A percentile compares a stretch with the other conserved stretches of the same genome.
Evolutionary conservation across 30 jellyfish, hydroid and myxozoan genomes (phyloP).

Genomic region (Calvadosia cruxmelitensis): DNA sequence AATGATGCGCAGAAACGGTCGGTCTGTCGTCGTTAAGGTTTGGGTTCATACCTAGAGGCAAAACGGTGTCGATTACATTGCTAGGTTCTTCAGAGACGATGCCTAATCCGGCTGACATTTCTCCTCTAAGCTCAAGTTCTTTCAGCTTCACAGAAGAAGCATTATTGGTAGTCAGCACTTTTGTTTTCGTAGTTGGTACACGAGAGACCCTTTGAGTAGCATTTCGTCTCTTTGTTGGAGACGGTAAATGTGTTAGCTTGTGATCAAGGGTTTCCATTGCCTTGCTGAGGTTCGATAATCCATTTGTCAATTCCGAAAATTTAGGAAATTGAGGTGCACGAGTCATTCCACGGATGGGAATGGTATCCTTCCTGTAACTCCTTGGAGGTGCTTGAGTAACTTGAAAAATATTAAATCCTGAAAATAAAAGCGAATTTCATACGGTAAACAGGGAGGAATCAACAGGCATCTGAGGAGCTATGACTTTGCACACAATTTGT

Average conservation of each 20-base stretch:
- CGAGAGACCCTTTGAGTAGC: not conserved
- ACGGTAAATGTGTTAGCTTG: not conserved
- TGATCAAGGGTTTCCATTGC: not conserved
- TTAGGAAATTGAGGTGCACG: not conserved
- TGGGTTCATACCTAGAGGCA: not conserved
- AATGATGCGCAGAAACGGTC: not conserved
- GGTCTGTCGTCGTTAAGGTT: too few relatives aligned
- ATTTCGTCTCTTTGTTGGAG: not conserved
- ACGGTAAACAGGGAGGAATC: too few relatives aligned
- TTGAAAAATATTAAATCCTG: not conserved
- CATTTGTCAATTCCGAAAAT: not conserved
- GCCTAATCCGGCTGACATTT: not conserved
- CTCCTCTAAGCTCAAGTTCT: not conserved
- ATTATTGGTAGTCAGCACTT: too few relatives aligned
- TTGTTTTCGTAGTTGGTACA: not conserved
- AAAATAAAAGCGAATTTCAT: too few relatives aligned
- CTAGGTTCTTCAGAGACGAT: not conserved
- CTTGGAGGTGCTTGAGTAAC: not conserved
- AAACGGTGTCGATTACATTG: not conserved
- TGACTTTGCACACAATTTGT: too few relatives aligned
- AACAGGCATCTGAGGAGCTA: too few relatives aligned
- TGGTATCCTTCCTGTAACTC: not conserved
- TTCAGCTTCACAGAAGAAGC: not conserved
- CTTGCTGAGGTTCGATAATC: not conserved
- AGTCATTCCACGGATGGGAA: too few relatives aligned